A percentile compares a stretch with the other conserved stretches of the same genome.
These are phyloP conservation scores for Xanthia togata DNA, from an alignment of 2,888 invertebrate species.

Conservation along the genomic window DNA sequence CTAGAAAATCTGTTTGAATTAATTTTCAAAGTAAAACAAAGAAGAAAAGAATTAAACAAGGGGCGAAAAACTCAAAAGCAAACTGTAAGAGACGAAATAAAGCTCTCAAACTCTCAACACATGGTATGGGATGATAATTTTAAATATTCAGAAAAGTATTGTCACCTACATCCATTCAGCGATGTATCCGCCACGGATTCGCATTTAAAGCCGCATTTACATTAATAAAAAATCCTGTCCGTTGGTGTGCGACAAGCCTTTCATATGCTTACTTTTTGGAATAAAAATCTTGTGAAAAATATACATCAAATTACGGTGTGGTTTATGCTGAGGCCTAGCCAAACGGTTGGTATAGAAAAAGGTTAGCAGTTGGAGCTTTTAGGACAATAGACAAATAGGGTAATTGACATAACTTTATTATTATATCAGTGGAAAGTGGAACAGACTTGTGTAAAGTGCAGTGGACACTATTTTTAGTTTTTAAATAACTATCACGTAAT, in stretches of 20 bases:
- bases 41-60: slow-evolving; percentile 9
- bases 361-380: neutral
- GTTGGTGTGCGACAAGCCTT: slow-evolving; percentile 43
- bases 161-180: slow-evolving; percentile 55
- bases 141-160: slow-evolving; percentile 64
- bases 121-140: slow-evolving; percentile 56
- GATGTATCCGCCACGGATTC: slow-evolving; percentile 49
- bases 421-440: too few species aligned
- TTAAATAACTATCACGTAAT: too few species aligned
- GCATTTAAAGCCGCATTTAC: slow-evolving; percentile 59
- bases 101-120: slow-evolving; percentile 31
- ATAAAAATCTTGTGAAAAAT: slow-evolving; percentile 17
- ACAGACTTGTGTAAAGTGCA: too few species aligned
- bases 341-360: neutral
- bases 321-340: neutral
- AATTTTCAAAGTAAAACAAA: slow-evolving; percentile 35
- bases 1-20: neutral
- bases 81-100: slow-evolving; percentile 32
- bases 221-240: slow-evolving; percentile 51
- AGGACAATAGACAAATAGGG: too few species aligned
- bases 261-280: slow-evolving; percentile 32
- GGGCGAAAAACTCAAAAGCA: slow-evolving; percentile 23
- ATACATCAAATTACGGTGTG: neutral
- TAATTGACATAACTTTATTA: neutral
- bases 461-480: too few species aligned